Percentiles rank a stretch among this genome's conserved stretches.
Conservation (phyloP, 53 echinoderm and acorn worm species). For the Henricia sp. region DNA sequence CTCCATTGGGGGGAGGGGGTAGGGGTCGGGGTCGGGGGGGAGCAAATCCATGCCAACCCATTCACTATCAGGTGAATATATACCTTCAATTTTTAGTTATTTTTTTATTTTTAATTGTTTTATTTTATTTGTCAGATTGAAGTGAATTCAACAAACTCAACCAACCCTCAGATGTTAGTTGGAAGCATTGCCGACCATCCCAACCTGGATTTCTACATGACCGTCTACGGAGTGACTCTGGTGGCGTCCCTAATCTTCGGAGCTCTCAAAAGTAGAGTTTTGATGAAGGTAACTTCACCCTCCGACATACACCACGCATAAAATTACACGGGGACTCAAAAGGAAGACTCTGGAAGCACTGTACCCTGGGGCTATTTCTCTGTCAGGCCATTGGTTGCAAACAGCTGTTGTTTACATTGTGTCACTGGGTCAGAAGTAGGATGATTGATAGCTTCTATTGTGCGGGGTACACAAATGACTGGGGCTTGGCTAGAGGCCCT, state of each 20-base stretch:
- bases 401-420: too few relatives aligned
- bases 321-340: too few relatives aligned
- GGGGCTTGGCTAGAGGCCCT: too few relatives aligned
- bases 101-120: not conserved
- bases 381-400: too few relatives aligned
- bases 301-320: too few relatives aligned
- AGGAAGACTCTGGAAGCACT: too few relatives aligned
- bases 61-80: not conserved
- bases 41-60: too few relatives aligned
- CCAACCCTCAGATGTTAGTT: not conserved
- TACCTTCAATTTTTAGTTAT: not conserved
- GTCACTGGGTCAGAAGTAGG: too few relatives aligned
- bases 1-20: too few relatives aligned
- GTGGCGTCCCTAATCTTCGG: slow-evolving; percentile 78
- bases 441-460: too few relatives aligned
- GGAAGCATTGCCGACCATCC: slow-evolving; percentile 65
- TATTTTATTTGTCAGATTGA: not conserved
- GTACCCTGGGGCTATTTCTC: too few relatives aligned
- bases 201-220: slow-evolving; percentile 64
- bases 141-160: slow-evolving; percentile 23
- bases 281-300: slow-evolving; percentile 95
- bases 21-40: not conserved
- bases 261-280: slow-evolving; percentile 79
- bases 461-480: too few relatives aligned
- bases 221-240: slow-evolving; percentile 83